A percentile compares a stretch with the other conserved stretches of the same genome.
phyloP scores from a whole-genome alignment of 2,888 invertebrate species.

The Athripsodes cinereus region DNA sequence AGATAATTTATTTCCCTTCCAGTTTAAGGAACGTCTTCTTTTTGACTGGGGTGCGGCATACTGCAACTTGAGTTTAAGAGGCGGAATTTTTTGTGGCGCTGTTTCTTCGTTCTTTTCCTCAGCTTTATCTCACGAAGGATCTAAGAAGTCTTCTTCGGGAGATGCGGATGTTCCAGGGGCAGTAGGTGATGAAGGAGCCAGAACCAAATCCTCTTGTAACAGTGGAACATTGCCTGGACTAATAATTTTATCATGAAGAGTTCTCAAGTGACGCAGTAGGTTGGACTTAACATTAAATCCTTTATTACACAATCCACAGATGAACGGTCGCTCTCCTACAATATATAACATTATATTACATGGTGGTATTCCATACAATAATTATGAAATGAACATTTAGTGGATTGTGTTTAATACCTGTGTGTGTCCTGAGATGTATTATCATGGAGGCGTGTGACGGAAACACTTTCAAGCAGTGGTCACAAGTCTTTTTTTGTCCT shows the following conservation, averaged over 20 bases:
- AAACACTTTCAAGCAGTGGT: slow-evolving; percentile 66
- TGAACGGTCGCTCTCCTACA: slow-evolving; percentile 64
- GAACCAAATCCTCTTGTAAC: slow-evolving; percentile 30
- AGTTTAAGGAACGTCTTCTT: slow-evolving; percentile 27
- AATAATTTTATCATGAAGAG: slow-evolving; percentile 64
- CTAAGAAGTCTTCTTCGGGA: slow-evolving; percentile 14
- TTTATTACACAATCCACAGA: slow-evolving; percentile 69
- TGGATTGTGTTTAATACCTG: slow-evolving; percentile 38
- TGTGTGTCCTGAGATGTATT: slow-evolving; percentile 70
- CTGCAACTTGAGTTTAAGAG: background rate
- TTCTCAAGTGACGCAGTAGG: slow-evolving; percentile 65
- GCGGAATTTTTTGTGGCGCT: slow-evolving; percentile 29
- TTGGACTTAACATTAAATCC: slow-evolving; percentile 77
- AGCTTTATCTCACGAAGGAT: slow-evolving; percentile 22
- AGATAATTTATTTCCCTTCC: slow-evolving; percentile 4
- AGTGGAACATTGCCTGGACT: slow-evolving; percentile 36
- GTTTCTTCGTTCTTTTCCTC: slow-evolving; percentile 23
- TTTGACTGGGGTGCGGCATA: background rate
- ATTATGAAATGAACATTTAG: too few relatives aligned
- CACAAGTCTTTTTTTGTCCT: slow-evolving; percentile 56
- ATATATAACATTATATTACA: too few relatives aligned
- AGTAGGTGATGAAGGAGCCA: slow-evolving; percentile 14
- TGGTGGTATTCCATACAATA: too few relatives aligned
- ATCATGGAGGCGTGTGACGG: slow-evolving; percentile 75
- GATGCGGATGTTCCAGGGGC: slow-evolving; percentile 20